Conservation (phyloP, 2,888 invertebrate species). For the Venusia cambrica region DNA sequence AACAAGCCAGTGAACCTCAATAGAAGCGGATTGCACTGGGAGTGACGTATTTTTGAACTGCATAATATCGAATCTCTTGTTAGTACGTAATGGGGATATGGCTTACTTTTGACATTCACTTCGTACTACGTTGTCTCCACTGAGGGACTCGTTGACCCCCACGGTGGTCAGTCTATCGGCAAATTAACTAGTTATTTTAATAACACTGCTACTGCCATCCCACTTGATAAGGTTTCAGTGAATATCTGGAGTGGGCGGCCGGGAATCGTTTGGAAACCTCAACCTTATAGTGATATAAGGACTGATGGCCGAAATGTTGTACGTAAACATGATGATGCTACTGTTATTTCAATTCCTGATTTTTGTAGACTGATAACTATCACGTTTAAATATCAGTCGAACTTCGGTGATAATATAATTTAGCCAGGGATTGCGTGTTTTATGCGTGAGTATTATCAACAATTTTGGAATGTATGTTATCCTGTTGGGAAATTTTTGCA, state of each 20-base stretch:
- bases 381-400: conserved; percentile 56
- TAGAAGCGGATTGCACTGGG: conserved; percentile 54
- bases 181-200: conserved; percentile 78
- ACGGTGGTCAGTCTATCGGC: too few species aligned
- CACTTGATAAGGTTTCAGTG: conserved; percentile 74
- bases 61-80: too few species aligned
- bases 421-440: conserved; percentile 67
- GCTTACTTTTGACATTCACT: too few species aligned
- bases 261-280: conserved; percentile 79
- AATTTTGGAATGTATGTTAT: conserved; percentile 53
- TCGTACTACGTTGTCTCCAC: too few species aligned
- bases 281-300: conserved; percentile 77
- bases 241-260: conserved; percentile 78
- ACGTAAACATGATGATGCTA: conserved; percentile 65
- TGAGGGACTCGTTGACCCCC: too few species aligned
- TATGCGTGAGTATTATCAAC: conserved; percentile 71
- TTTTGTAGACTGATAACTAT: conserved; percentile 68
- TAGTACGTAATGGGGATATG: too few species aligned
- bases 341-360: conserved; percentile 75
- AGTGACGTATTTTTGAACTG: too few species aligned
- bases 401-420: conserved; percentile 60
- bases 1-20: conserved; percentile 66
- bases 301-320: conserved; percentile 78
- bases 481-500: conserved; percentile 71
- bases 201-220: conserved; percentile 79